A percentile compares a stretch with the other conserved stretches of the same genome.
These are phyloP conservation scores for Sarcophaga carnaria DNA, from an alignment of 2,888 invertebrate genomes.

Conservation along the genomic window DNA sequence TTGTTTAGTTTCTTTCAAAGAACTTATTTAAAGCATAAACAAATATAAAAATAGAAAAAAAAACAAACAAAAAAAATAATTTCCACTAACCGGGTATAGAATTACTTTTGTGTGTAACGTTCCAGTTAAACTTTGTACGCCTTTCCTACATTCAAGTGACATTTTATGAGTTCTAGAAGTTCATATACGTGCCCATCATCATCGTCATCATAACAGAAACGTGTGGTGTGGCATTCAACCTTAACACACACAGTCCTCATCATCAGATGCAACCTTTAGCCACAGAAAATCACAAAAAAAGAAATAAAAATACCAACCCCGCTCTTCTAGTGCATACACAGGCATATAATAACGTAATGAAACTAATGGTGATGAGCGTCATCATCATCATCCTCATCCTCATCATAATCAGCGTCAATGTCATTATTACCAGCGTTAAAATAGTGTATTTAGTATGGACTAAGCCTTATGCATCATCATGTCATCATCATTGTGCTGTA, in stretches of 20 bases:
- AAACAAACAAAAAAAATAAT: not conserved
- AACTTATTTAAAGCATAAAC: not conserved
- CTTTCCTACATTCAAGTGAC: conserved; percentile 29
- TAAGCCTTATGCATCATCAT: not conserved
- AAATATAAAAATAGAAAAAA: no score
- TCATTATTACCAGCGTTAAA: conserved; percentile 28
- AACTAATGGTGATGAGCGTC: conserved; percentile 14
- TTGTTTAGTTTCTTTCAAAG: not conserved
- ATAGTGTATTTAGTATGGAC: conserved; percentile 1
- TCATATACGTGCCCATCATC: conserved; percentile 50
- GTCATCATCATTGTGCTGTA: conserved; percentile 7
- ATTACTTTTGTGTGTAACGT: conserved; percentile 50
- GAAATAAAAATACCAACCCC: conserved; percentile 19
- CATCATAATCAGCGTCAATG: conserved; percentile 15
- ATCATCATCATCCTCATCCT: conserved; percentile 26
- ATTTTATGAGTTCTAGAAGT: conserved; percentile 48
- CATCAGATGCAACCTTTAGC: conserved; percentile 60
- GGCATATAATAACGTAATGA: conserved; percentile 39
- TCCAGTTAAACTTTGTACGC: conserved; percentile 39
- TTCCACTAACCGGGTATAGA: conserved; percentile 33
- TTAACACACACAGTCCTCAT: conserved; percentile 38
- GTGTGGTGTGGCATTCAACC: conserved; percentile 63
- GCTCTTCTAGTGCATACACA: conserved; percentile 13
- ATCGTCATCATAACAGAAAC: not conserved
- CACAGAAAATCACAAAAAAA: conserved; percentile 36